Percentiles rank a stretch among this genome's conserved stretches.
phyloP scores from a whole-genome alignment of 2,113 vertebrate species.

The Desmodus rotundus region DNA sequence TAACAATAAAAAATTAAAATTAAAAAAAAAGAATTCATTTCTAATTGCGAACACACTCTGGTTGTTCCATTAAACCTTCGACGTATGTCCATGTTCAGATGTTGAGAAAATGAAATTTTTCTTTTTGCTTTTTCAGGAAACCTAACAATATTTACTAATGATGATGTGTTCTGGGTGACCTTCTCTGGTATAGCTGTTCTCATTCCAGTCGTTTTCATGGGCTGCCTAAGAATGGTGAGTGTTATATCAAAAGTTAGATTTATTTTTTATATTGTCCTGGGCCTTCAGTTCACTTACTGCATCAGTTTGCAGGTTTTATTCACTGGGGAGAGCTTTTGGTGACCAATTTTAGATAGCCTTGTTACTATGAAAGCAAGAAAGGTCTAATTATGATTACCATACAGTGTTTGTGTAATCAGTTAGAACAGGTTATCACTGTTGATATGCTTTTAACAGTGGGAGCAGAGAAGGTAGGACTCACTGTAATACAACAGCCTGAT shows the following conservation, averaged over 20 bases:
- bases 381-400: neutral
- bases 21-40: neutral
- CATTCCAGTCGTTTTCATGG: slow-evolving; percentile 87
- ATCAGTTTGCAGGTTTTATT: neutral
- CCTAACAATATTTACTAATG: slow-evolving; percentile 84
- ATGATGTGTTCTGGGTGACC: slow-evolving; percentile 91
- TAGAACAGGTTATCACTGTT: neutral
- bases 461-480: neutral
- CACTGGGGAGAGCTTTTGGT: neutral
- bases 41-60: neutral
- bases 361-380: neutral
- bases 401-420: neutral
- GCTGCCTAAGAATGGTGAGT: slow-evolving; percentile 92
- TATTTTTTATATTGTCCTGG: neutral
- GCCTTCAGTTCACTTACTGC: neutral
- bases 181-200: slow-evolving; percentile 85
- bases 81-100: neutral
- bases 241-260: neutral
- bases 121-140: slow-evolving; percentile 83
- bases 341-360: neutral
- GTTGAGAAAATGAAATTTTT: neutral
- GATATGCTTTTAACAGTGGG: neutral
- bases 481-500: neutral
- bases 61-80: neutral
- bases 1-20: no score